phyloP scores from a whole-genome alignment of 1,140 invertebrate species.

The Zaprionus lachaisei region DNA sequence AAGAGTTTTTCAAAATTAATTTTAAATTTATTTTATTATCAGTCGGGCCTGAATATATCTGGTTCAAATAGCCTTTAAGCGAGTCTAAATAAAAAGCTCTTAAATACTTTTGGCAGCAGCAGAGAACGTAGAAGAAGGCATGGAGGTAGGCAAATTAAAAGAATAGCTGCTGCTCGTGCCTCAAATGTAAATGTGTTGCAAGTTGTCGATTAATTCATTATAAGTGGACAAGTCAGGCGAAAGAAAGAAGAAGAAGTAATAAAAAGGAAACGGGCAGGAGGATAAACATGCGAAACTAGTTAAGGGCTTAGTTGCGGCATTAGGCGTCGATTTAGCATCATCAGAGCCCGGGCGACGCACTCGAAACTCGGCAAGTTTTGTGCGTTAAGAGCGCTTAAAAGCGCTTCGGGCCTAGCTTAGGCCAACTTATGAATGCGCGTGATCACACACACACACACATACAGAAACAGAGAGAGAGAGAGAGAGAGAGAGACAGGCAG shows the following conservation, averaged over 20 bases:
- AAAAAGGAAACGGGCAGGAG: background rate
- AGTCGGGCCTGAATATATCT: too few relatives aligned
- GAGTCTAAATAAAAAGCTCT: constrained; percentile 1
- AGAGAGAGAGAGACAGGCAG: constrained; percentile 13
- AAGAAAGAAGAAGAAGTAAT: background rate
- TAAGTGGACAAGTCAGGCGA: constrained; percentile 16
- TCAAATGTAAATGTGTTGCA: constrained; percentile 58
- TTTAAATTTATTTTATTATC: too few relatives aligned
- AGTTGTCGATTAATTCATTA: constrained; percentile 79
- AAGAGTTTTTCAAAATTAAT: too few relatives aligned
- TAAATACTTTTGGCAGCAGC: constrained; percentile 22
- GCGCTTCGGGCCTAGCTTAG: constrained; percentile 68
- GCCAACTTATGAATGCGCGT: constrained; percentile 76
- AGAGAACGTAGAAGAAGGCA: background rate
- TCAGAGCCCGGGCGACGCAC: constrained; percentile 25
- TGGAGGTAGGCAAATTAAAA: background rate
- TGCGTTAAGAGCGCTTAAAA: constrained; percentile 72
- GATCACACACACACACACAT: constrained; percentile 42
- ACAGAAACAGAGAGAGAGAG: constrained; percentile 17
- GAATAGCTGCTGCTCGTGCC: constrained; percentile 21
- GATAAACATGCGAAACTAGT: constrained; percentile 38
- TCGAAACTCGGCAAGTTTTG: constrained; percentile 48
- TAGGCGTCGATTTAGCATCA: constrained; percentile 76
- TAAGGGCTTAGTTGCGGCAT: constrained; percentile 78
- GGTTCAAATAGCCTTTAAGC: too few relatives aligned